These are phyloP conservation scores for Spinibarbus caldwelli DNA, from an alignment of 2,797 vertebrate genomes.

Conservation along the genomic window DNA sequence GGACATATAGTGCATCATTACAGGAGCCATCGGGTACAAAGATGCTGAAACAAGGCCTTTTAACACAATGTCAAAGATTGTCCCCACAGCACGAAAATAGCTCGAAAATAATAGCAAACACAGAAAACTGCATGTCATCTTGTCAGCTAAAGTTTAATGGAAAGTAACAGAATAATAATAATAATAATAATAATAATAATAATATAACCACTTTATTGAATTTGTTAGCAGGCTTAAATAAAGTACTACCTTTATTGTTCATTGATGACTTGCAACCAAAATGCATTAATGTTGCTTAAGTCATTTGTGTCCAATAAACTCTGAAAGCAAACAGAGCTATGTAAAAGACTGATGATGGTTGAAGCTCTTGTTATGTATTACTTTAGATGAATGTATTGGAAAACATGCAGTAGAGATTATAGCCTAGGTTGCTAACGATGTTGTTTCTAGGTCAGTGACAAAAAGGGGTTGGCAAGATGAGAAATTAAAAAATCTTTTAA, in stretches of 20 bases:
- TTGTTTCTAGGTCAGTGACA: too few relatives aligned
- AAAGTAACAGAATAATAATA: background rate
- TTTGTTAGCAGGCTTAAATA: background rate
- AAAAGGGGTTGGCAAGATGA: too few relatives aligned
- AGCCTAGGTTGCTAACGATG: background rate
- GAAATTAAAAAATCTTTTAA: too few relatives aligned
- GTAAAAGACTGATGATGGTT: background rate
- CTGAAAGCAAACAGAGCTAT: background rate
- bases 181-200: background rate
- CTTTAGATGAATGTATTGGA: background rate
- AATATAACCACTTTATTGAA: background rate
- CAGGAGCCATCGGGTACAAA: background rate
- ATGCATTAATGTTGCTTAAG: background rate
- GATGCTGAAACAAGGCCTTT: background rate
- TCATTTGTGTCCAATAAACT: background rate
- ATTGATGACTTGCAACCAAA: background rate
- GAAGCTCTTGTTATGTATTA: background rate
- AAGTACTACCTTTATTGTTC: background rate
- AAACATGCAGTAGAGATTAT: background rate
- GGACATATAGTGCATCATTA: constrained; percentile 1
- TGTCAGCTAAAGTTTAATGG: constrained; percentile 2
- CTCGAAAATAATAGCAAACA: background rate
- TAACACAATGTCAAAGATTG: background rate
- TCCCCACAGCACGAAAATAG: background rate
- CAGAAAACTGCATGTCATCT: background rate